A percentile compares a stretch with the other conserved stretches of the same genome.
Evolutionary conservation across 2,113 vertebrate species (phyloP).

Genomic region (Indicator maculatus): DNA sequence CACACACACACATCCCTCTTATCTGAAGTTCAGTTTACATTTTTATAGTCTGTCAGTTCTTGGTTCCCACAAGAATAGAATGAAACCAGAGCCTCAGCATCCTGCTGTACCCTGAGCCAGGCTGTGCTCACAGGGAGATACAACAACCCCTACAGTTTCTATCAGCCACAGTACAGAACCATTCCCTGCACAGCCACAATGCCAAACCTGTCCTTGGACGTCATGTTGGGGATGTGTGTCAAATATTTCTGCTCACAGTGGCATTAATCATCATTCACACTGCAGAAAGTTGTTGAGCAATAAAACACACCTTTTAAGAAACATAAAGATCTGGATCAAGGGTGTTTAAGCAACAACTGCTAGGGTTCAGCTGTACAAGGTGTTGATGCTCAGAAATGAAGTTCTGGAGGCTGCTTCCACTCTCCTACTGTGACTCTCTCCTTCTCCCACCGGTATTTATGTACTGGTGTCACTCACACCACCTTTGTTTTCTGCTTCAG

Average conservation of each 20-base stretch:
- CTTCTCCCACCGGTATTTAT: not conserved
- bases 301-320: not conserved
- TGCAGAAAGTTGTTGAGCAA: not conserved
- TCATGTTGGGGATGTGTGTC: accelerated
- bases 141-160: accelerated
- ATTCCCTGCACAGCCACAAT: not conserved
- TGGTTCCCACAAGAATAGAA: too few species aligned
- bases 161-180: not conserved
- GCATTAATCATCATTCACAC: not conserved
- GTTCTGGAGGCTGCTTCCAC: accelerated
- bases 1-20: too few species aligned
- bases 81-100: not conserved
- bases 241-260: not conserved
- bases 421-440: not conserved
- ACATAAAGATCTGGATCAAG: not conserved
- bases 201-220: accelerated
- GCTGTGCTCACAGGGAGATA: not conserved
- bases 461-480: accelerated
- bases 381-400: not conserved
- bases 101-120: not conserved
- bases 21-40: too few species aligned
- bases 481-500: not conserved
- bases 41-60: too few species aligned
- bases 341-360: not conserved
- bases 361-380: not conserved